Conservation (phyloP, 1,140 invertebrate species). For the Drosophila pruinosa region DNA sequence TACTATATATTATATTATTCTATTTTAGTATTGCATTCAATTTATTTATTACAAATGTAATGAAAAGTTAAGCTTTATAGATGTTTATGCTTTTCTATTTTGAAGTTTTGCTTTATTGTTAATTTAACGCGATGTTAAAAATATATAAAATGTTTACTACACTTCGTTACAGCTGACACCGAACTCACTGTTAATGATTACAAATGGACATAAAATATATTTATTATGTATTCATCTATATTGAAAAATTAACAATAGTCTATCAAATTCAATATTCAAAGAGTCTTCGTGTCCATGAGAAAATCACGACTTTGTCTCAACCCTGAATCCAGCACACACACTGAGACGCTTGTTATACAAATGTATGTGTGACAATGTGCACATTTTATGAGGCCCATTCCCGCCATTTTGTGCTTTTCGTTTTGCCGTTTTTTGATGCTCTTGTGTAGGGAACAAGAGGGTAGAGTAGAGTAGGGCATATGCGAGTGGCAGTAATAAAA, state of each 20-base stretch:
- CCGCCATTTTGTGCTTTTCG: slow-evolving; percentile 49
- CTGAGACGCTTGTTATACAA: neutral
- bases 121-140: too few species aligned
- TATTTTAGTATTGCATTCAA: too few species aligned
- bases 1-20: too few species aligned
- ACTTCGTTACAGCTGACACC: too few species aligned
- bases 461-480: neutral
- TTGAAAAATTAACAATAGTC: neutral
- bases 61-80: too few species aligned
- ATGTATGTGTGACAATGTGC: slow-evolving; percentile 35
- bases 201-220: too few species aligned
- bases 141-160: too few species aligned
- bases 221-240: too few species aligned
- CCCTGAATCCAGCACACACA: neutral
- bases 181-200: too few species aligned
- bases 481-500: neutral
- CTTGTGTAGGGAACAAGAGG: neutral
- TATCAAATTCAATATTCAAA: neutral
- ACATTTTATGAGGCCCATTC: slow-evolving; percentile 61
- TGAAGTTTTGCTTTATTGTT: too few species aligned
- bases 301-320: neutral
- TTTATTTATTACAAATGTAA: too few species aligned
- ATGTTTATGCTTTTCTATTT: too few species aligned
- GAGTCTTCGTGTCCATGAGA: neutral
- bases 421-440: slow-evolving; percentile 26